These are phyloP conservation scores for Microctenopoma stevenorrisi DNA, from an alignment of 2,797 vertebrate species.

Conservation along the genomic window DNA sequence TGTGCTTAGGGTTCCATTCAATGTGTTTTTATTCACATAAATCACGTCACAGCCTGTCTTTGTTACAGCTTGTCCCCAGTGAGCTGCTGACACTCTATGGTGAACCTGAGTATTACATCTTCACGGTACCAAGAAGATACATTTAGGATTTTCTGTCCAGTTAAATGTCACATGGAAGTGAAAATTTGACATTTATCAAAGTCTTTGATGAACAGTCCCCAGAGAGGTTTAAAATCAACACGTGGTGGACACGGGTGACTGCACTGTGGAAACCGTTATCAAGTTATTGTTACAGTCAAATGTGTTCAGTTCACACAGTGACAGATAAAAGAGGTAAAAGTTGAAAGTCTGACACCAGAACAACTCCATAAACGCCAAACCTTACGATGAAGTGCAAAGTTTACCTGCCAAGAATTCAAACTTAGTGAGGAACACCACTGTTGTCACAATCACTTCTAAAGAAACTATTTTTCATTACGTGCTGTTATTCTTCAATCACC, in stretches of 20 bases:
- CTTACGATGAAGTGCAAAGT: too few species aligned
- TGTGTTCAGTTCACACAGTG: too few species aligned
- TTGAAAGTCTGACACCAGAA: too few species aligned
- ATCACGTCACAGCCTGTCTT: background rate
- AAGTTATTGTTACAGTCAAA: background rate
- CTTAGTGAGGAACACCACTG: background rate
- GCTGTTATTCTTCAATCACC: background rate
- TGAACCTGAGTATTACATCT: conserved; percentile 7
- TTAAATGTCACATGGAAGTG: too few species aligned
- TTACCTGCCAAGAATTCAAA: too few species aligned
- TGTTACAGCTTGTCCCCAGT: background rate
- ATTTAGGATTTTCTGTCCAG: too few species aligned
- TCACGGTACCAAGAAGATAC: background rate
- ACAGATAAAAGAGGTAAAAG: too few species aligned
- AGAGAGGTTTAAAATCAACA: background rate
- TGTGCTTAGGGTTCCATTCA: too few species aligned
- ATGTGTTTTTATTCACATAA: background rate
- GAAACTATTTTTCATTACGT: background rate
- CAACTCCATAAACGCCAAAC: too few species aligned
- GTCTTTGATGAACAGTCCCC: background rate
- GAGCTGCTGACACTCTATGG: conserved; percentile 55
- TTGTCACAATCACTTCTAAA: background rate
- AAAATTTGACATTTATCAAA: too few species aligned
- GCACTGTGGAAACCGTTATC: background rate
- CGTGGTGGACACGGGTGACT: background rate